Percentiles rank a stretch among this genome's conserved stretches.
Conservation (phyloP, 2,888 invertebrate genomes). For the Cheilosia soror region DNA sequence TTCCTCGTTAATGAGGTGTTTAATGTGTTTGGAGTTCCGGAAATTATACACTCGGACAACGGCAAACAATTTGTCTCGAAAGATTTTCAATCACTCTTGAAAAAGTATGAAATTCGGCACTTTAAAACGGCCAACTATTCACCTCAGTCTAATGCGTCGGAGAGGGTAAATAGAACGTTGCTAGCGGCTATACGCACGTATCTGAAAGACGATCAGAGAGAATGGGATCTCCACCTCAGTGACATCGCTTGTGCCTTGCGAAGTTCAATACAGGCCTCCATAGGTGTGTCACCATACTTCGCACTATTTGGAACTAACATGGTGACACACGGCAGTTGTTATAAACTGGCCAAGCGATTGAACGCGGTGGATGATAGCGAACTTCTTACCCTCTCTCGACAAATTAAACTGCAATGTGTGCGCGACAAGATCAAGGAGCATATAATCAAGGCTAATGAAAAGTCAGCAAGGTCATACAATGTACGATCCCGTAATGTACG, state of each 20-base stretch:
- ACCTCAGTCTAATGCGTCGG: too few relatives aligned
- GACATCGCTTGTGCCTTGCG: slow-evolving; percentile 56
- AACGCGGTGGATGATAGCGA: background rate
- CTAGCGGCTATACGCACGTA: slow-evolving; percentile 77
- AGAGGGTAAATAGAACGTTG: slow-evolving; percentile 42
- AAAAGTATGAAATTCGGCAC: background rate
- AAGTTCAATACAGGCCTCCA: slow-evolving; percentile 42
- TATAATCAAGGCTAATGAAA: slow-evolving; percentile 29
- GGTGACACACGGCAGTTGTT: too few relatives aligned
- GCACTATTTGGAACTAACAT: too few relatives aligned
- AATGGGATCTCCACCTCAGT: slow-evolving; percentile 60
- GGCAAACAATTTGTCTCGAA: slow-evolving; percentile 76
- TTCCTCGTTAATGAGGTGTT: background rate
- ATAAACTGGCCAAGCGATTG: background rate
- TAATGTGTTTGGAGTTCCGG: slow-evolving; percentile 22
- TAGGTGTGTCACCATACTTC: background rate
- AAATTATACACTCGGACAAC: slow-evolving; percentile 75
- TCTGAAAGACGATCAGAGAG: slow-evolving; percentile 55
- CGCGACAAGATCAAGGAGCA: slow-evolving; percentile 3
- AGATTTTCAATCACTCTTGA: slow-evolving; percentile 59
- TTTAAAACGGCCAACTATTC: slow-evolving; percentile 39
- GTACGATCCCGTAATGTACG: background rate
- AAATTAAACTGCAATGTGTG: background rate
- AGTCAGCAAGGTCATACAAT: slow-evolving; percentile 6
- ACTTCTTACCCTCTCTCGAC: too few relatives aligned